A percentile compares a stretch with the other conserved stretches of the same genome.
phyloP scores from a whole-genome alignment of 2,113 vertebrate species.

The Ceuthmochares aereus region DNA sequence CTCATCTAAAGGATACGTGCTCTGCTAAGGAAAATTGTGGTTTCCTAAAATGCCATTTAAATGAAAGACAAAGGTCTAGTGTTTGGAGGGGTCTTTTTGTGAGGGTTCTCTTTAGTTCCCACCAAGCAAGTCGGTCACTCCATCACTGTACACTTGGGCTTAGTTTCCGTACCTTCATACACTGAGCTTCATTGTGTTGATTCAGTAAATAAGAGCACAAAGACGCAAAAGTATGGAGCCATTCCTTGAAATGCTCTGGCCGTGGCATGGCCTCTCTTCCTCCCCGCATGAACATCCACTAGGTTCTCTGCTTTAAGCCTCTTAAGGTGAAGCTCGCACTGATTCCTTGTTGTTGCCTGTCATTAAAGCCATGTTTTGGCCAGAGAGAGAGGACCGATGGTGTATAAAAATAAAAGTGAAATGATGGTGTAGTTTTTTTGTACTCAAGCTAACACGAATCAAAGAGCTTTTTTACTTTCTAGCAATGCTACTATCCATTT shows the following conservation, averaged over 20 bases:
- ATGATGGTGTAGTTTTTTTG: background rate
- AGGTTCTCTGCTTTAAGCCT: background rate
- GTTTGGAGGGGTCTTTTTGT: background rate
- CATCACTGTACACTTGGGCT: background rate
- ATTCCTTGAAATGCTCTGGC: background rate
- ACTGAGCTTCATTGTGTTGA: rapidly evolving
- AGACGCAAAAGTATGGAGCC: background rate
- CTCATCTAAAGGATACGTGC: background rate
- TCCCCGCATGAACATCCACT: background rate
- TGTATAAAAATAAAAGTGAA: background rate
- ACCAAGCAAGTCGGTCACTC: background rate
- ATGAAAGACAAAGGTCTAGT: background rate
- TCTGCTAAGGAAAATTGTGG: background rate
- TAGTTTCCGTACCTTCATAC: background rate
- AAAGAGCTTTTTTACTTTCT: background rate
- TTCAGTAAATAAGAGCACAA: background rate
- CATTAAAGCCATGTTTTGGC: background rate
- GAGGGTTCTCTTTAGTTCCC: background rate
- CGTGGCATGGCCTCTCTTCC: background rate
- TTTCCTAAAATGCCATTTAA: background rate
- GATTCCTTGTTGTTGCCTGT: background rate
- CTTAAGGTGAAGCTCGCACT: background rate
- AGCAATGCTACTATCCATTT: background rate
- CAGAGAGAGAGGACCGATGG: background rate
- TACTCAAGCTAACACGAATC: background rate